Base-by-base conservation (phyloP, 2,888 invertebrate species). In the Laothoe populi region DNA sequence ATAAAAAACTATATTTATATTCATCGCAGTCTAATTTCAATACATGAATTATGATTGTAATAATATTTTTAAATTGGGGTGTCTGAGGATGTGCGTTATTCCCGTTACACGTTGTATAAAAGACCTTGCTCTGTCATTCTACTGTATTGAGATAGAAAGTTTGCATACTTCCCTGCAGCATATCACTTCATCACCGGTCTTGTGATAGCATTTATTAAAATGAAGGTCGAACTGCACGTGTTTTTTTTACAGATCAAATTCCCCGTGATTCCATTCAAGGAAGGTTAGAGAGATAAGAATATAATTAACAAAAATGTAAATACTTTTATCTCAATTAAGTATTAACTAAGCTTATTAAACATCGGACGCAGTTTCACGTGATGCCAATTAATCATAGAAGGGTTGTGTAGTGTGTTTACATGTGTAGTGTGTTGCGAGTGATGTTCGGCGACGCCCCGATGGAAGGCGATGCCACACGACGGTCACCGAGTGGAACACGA, bases 381-480 rank as follows among this genome's bases (percentile, higher is more conserved):
- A 70, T 62, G 65, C 73, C 63, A 71, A 83, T 84, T 81, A 80
- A 82, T 82, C 79, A 78, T 75, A 66, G 66, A 66, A 64, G 65
- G 66, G 61, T 64, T 62, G 65, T 53, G 65, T 66, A 60, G 63
- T 62, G 65, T 53, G 65, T 66, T 68, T 65, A 67, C 67, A 71
- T 69, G 72, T 71, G 66, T 66, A 69, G 65, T 5, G 19, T 16
- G n/a, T 26, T 11, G 13, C 13, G 8, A n/a, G 31, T 1, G 31
- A n/a, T n/a, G 31, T n/a, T 35, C 35, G 5, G 13, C 21, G 59
- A 46, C 67, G 66, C 64, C 60, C 60, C 63, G 60, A 57, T 63
- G 46, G 59, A 63, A 61, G 65, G 63, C 64, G 66, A 61, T n/a
- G 10, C 4, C 16, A 16, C 8, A n/a, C 4, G 42, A 3, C 26